Percentiles rank a stretch among this genome's conserved stretches.
Conservation (phyloP, 1,140 invertebrate species). For the Bombus breviceps region DNA sequence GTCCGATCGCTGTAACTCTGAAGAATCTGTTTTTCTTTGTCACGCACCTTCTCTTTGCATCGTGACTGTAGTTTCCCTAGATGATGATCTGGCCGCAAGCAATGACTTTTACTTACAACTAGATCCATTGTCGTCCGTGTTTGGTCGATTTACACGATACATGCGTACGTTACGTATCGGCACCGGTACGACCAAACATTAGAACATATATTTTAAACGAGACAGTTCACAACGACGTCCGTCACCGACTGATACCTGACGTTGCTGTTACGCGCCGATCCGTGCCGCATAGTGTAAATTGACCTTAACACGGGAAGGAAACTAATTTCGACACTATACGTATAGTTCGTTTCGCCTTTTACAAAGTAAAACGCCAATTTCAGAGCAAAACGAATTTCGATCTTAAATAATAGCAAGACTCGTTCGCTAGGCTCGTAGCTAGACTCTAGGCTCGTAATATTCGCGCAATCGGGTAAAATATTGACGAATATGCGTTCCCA, state of each 20-base stretch:
- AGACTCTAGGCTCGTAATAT: no score
- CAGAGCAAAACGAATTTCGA: not conserved
- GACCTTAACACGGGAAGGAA: not conserved
- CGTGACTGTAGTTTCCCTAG: constrained; percentile 12
- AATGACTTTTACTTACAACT: constrained; percentile 79
- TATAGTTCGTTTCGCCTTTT: not conserved
- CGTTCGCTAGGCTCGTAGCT: no score
- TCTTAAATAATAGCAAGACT: not conserved
- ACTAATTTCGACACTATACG: not conserved
- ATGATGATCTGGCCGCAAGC: constrained; percentile 71
- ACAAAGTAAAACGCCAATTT: not conserved
- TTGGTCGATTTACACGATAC: not conserved
- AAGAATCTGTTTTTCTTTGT: constrained; percentile 27
- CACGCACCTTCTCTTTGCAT: constrained; percentile 2
- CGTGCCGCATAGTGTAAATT: no score
- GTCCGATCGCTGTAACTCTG: constrained; percentile 6
- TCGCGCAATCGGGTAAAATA: not conserved
- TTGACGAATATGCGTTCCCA: not conserved
- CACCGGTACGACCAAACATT: no score
- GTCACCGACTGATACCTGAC: no score
- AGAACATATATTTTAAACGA: no score
- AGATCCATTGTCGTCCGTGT: constrained; percentile 57
- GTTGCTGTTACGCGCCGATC: no score
- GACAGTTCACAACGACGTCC: no score
- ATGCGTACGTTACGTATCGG: not conserved